Evolutionary conservation across 35 echinoderm and acorn worm species (phyloP).

Genomic region (Holothuria glaberrima): DNA sequence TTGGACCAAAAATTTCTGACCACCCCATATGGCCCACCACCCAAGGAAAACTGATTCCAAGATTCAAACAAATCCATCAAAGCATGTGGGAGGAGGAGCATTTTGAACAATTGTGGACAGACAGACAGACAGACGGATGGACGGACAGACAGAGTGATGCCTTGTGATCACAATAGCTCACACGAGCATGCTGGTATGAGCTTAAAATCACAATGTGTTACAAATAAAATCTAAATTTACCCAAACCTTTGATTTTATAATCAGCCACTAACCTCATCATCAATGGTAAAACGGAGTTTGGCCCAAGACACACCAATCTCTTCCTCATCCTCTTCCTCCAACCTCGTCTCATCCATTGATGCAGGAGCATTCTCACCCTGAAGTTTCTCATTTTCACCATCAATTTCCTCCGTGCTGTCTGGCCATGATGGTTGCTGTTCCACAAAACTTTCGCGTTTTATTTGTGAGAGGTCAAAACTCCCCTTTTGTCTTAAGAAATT

Average conservation of each 20-base stretch:
- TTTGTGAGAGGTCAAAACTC: constrained; percentile 5
- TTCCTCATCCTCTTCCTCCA: neutral
- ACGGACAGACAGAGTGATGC: no score
- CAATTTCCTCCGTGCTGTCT: neutral
- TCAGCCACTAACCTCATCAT: constrained; percentile 16
- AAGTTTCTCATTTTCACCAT: neutral
- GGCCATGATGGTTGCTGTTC: neutral
- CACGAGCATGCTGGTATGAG: no score
- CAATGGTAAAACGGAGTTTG: constrained; percentile 10
- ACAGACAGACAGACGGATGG: no score
- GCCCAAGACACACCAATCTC: constrained; percentile 17
- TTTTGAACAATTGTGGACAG: no score
- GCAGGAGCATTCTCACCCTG: neutral
- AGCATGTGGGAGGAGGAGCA: no score
- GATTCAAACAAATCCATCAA: no score
- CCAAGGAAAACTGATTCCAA: no score
- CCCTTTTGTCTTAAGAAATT: constrained; percentile 1
- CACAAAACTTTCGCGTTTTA: neutral
- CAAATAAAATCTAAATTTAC: no score
- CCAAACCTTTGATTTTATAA: neutral
- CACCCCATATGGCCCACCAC: no score
- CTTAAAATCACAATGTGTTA: no score
- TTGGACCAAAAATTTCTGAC: no score
- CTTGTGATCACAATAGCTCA: no score
- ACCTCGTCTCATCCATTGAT: neutral